Percentiles rank a stretch among this genome's conserved stretches.
These are phyloP conservation scores for Pilophorus perplexus DNA, from an alignment of 2,888 invertebrate genomes.

Conservation along the genomic window DNA sequence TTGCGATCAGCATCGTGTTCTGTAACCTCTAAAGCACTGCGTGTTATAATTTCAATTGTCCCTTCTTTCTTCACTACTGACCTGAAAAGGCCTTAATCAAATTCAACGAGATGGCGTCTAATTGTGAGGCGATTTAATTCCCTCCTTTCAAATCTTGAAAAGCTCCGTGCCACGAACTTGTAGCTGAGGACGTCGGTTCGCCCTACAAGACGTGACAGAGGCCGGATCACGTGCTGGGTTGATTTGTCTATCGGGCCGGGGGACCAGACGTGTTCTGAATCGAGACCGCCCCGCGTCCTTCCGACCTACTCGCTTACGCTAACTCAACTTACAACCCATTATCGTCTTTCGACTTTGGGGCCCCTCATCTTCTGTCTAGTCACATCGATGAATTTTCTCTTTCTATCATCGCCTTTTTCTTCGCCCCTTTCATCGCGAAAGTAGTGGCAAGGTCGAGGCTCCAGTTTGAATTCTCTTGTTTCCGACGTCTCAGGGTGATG, in stretches of 20 bases:
- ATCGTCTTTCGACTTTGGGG: slow-evolving; percentile 16
- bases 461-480: no score
- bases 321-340: slow-evolving; percentile 33
- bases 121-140: neutral
- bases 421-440: no score
- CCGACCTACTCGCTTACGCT: slow-evolving; percentile 32
- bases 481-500: no score
- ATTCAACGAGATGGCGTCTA: no score
- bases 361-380: slow-evolving; percentile 21
- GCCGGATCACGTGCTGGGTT: slow-evolving; percentile 37
- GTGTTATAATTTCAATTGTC: no score
- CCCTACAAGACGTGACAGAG: slow-evolving; percentile 35
- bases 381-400: slow-evolving; percentile 24
- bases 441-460: slow-evolving; percentile 10
- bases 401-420: slow-evolving; percentile 10
- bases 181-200: slow-evolving; percentile 4
- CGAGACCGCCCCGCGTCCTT: slow-evolving; percentile 2
- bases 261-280: slow-evolving; percentile 37
- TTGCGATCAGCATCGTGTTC: no score
- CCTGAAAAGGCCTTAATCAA: no score
- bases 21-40: no score
- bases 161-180: neutral
- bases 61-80: no score
- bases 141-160: neutral
- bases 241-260: slow-evolving; percentile 35